Evolutionary conservation across 1,140 invertebrate species (phyloP), one percentile per base, ranked within the genome.

Genomic region (Himalopsyche phryganea): DNA sequence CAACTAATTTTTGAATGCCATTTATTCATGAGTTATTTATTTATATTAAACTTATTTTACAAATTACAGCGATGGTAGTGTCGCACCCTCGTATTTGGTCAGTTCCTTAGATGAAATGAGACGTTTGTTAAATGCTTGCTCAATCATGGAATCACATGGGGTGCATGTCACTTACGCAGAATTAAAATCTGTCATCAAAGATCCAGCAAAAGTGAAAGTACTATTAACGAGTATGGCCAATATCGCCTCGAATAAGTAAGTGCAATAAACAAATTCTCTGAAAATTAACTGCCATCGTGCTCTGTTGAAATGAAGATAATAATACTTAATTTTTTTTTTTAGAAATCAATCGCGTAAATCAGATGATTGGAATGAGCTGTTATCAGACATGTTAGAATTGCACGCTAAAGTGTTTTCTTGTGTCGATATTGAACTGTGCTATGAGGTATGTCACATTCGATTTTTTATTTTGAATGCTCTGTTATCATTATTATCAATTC

Each of bases 191-290:
- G 72, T 80, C 54, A 79, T 79, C 65, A 69, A 69, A 33, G 69
- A 80, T 69, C 54, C 60, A 9, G 75, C 77, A 17, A 66, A 74
- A 52, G 71, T 79, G 10, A 76, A 74, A 65, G 67, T 73, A 7
- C 59, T 86, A 15, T 72, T 86, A 19, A 70, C 69, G 1, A 75
- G 79, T 67, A 72, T 84, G 61, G 80, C 81, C 28, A 74, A 76
- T 52, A 71, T 68, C 36, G 77, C 82, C 44, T 77, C 74, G 36
- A 77, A 78, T 65, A 74, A 71, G 81, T 83, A 67, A 69, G 63
- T 63, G 49, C 61, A 48, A 5, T 13, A 28, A 11, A n/a, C n/a
- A n/a, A n/a, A n/a, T n/a, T n/a, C n/a, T n/a, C n/a, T n/a, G n/a
- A 15, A 38, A 9, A 38, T 36, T 50, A 11, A 5, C 3, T 33